Evolutionary conservation across 2,888 invertebrate species (phyloP).

Genomic region (Morpho achilles): DNA sequence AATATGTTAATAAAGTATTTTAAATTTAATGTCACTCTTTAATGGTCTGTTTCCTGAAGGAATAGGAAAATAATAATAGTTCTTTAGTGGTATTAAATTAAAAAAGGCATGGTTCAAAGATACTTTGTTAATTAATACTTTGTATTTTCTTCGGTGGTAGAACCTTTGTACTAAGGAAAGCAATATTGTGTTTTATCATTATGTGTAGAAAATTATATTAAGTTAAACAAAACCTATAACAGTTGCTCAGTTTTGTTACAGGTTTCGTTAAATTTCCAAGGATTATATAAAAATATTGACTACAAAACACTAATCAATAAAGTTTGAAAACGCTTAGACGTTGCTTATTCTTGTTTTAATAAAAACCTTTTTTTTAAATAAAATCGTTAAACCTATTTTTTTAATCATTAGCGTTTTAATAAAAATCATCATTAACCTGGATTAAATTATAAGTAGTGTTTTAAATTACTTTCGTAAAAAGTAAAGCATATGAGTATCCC

Average conservation of each 20-base stretch:
- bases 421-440: too few relatives aligned
- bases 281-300: conserved; percentile 25
- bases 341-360: conserved; percentile 12
- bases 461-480: too few relatives aligned
- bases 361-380: too few relatives aligned
- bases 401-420: too few relatives aligned
- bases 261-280: conserved; percentile 28
- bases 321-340: conserved; percentile 25
- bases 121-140: conserved; percentile 14
- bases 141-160: conserved; percentile 20
- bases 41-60: background rate
- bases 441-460: too few relatives aligned
- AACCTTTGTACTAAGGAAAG: conserved; percentile 11
- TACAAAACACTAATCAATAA: conserved; percentile 30
- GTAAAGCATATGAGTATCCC: too few relatives aligned
- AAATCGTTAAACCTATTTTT: too few relatives aligned
- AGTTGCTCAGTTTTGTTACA: conserved; percentile 27
- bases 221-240: conserved; percentile 24
- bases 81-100: conserved; percentile 18
- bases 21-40: background rate
- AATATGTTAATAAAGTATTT: background rate
- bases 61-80: conserved; percentile 6
- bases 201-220: conserved; percentile 26
- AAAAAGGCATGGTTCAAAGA: conserved; percentile 16
- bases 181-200: conserved; percentile 25